A percentile compares a stretch with the other conserved stretches of the same genome.
Evolutionary conservation across 2,888 invertebrate genomes (phyloP).

Genomic region (Cephus sareptanus): DNA sequence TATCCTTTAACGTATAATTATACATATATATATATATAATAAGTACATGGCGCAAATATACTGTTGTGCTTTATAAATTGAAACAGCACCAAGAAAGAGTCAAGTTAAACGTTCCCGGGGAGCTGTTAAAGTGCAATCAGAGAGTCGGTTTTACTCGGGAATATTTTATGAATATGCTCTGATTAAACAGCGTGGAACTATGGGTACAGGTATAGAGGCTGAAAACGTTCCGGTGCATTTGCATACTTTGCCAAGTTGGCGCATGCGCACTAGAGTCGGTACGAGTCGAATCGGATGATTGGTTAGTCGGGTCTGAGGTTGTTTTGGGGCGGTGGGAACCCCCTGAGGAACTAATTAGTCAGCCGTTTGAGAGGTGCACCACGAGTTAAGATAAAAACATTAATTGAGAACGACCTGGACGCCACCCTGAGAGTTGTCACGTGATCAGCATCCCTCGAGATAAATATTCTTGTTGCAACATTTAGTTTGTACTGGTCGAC

Average conservation of each 20-base stretch:
- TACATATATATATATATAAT: not conserved
- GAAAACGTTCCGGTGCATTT: not conserved
- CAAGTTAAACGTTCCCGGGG: not conserved
- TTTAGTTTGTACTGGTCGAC: not conserved
- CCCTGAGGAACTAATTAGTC: conserved; percentile 1
- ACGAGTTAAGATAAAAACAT: not conserved
- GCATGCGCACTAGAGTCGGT: not conserved
- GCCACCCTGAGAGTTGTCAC: not conserved
- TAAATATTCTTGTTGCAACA: not conserved
- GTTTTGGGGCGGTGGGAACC: not conserved
- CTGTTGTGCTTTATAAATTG: not conserved
- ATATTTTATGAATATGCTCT: conserved; percentile 4
- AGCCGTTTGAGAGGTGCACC: not conserved
- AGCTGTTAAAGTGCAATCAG: conserved; percentile 3
- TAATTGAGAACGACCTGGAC: not conserved
- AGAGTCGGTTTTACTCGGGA: not conserved
- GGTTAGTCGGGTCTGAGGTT: not conserved
- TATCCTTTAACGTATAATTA: not conserved
- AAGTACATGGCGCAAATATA: not conserved
- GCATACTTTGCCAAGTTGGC: conserved; percentile 4
- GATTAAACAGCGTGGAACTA: not conserved
- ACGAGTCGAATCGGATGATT: not conserved
- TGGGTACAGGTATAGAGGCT: not conserved
- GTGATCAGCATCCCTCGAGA: not conserved
- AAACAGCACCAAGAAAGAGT: not conserved